Percentiles rank a stretch among this genome's conserved stretches.
Evolutionary conservation across 2,113 vertebrate genomes (phyloP).

Genomic region (Lampris megalopsis): DNA sequence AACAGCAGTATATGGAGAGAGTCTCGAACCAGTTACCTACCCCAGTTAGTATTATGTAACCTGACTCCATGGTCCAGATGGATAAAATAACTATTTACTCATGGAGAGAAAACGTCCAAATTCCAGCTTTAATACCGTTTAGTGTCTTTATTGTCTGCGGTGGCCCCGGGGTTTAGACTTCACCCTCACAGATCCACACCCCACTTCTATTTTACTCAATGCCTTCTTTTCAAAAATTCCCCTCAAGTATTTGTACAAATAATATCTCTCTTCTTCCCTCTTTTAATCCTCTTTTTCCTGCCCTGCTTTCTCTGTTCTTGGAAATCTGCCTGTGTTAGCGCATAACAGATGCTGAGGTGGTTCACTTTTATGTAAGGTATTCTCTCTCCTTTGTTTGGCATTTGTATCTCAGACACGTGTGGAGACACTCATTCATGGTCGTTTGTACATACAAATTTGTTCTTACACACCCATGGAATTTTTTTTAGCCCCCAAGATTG

Average conservation of each 20-base stretch:
- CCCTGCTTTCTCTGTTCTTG: not conserved
- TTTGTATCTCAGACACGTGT: conserved; percentile 17
- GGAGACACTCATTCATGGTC: too few species aligned
- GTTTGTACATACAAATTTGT: too few species aligned
- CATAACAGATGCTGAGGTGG: not conserved
- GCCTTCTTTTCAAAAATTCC: not conserved
- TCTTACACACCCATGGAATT: too few species aligned
- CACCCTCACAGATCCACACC: not conserved
- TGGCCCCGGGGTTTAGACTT: not conserved
- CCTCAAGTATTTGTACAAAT: not conserved
- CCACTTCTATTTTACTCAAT: not conserved
- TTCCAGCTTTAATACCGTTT: too few species aligned
- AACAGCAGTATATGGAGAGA: too few species aligned
- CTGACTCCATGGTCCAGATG: too few species aligned
- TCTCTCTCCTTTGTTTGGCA: not conserved
- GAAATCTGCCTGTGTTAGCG: not conserved
- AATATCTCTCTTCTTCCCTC: not conserved
- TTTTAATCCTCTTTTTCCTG: not conserved
- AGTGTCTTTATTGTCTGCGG: too few species aligned
- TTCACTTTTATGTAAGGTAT: not conserved
- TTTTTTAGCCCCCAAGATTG: too few species aligned
- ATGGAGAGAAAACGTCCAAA: too few species aligned
- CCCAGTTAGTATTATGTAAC: too few species aligned
- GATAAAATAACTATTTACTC: too few species aligned
- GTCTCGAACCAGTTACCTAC: too few species aligned